Conservation (phyloP, 2,888 invertebrate genomes). For the Morpho deidamia region DNA sequence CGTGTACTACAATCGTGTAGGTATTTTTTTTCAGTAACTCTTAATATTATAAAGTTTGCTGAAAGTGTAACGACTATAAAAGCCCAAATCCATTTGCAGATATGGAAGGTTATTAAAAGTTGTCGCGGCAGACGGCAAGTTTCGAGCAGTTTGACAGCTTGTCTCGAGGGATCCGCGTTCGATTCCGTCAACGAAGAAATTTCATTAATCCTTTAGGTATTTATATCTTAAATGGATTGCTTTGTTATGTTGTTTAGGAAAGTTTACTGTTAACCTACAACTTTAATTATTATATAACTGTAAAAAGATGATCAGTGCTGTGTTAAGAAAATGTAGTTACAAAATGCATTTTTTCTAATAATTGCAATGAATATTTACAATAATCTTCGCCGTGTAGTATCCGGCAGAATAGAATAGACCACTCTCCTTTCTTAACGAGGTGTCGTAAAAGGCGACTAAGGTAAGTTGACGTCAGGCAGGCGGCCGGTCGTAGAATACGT, state of each 20-base stretch:
- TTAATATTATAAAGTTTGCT: conserved; percentile 27
- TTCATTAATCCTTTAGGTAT: conserved; percentile 55
- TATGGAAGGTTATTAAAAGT: conserved; percentile 73
- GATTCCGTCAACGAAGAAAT: conserved; percentile 63
- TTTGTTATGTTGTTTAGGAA: conserved; percentile 12
- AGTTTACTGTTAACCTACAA: neutral
- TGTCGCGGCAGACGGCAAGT: conserved; percentile 62
- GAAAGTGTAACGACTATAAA: conserved; percentile 39
- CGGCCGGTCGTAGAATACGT: no score
- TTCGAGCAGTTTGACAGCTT: conserved; percentile 62
- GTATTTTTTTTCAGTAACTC: neutral
- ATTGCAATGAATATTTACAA: no score
- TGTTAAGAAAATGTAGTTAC: no score
- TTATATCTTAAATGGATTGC: conserved; percentile 28
- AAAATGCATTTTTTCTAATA: no score
- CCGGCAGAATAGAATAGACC: no score
- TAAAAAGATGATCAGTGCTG: no score
- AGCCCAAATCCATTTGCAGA: conserved; percentile 68
- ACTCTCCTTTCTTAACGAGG: no score
- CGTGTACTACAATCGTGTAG: neutral
- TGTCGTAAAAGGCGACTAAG: no score
- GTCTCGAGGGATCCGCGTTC: conserved; percentile 54
- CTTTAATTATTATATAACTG: no score
- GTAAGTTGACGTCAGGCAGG: no score
- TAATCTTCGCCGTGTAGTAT: no score